phyloP scores from a whole-genome alignment of 1,140 invertebrate species.

The Heliconius nattereri region DNA sequence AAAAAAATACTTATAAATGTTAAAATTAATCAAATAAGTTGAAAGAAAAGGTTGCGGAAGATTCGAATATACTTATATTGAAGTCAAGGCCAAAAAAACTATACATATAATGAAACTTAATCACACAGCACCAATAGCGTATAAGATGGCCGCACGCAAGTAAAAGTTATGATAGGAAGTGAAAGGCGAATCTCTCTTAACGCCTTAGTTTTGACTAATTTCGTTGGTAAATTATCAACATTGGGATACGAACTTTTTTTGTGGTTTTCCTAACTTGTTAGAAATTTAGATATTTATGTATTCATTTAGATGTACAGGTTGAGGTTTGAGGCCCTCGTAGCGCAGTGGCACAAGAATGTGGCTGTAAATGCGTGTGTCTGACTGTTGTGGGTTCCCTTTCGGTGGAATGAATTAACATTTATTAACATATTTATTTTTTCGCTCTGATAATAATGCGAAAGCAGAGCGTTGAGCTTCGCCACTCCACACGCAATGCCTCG shows the following conservation, averaged over 20 bases:
- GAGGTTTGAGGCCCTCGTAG: no score
- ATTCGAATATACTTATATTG: not conserved
- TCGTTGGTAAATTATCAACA: not conserved
- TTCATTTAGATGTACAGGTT: not conserved
- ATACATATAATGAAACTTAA: not conserved
- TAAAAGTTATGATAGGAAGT: constrained; percentile 40
- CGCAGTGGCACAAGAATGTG: no score
- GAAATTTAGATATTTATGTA: not conserved
- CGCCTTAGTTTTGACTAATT: constrained; percentile 19
- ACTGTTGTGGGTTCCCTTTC: no score
- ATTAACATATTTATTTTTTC: not conserved
- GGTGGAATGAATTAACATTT: not conserved
- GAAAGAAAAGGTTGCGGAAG: no score
- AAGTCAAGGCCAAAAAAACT: constrained; percentile 1
- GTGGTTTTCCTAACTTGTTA: not conserved
- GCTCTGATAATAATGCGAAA: not conserved
- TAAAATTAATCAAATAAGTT: no score
- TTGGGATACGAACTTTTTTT: not conserved
- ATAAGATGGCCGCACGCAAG: constrained; percentile 22
- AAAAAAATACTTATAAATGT: no score
- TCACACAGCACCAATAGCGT: not conserved
- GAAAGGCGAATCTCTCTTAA: constrained; percentile 42
- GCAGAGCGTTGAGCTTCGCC: no score
- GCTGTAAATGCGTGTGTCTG: no score
- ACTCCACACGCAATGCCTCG: no score